Evolutionary conservation across 2,113 vertebrate species (phyloP).

Genomic region (Sphaerodactylus townsendi): DNA sequence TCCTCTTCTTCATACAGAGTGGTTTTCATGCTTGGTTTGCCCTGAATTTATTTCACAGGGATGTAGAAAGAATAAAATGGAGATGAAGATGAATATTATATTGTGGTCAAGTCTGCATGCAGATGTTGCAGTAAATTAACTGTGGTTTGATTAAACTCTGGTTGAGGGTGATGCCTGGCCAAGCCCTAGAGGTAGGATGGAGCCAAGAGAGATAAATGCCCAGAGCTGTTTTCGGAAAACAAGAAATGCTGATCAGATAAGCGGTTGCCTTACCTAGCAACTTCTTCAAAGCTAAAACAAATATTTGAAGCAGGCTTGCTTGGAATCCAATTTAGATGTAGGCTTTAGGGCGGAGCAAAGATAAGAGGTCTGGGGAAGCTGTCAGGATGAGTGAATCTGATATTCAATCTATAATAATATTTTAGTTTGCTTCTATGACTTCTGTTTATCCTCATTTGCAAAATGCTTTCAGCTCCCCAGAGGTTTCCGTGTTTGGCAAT

Average conservation of each 20-base stretch:
- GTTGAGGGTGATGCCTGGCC: no score
- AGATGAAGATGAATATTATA: background rate
- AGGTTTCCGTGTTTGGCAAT: background rate
- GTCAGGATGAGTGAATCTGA: background rate
- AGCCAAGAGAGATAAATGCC: no score
- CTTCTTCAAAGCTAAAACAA: background rate
- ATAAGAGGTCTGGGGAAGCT: no score
- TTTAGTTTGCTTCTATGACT: background rate
- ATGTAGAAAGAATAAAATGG: no score
- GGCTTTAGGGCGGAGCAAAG: no score
- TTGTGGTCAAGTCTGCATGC: no score
- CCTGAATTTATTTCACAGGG: background rate
- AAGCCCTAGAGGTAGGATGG: no score
- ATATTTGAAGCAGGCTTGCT: background rate
- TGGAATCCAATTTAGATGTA: background rate
- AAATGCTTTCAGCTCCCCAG: background rate
- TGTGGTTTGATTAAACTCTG: no score
- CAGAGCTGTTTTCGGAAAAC: background rate
- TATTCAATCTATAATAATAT: background rate
- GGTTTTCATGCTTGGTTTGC: background rate
- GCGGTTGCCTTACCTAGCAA: background rate
- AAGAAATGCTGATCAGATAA: background rate
- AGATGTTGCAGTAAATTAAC: no score
- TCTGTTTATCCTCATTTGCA: background rate
- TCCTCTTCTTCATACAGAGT: no score